Evolutionary conservation across 2,113 vertebrate species (phyloP).

Genomic region (Tachysurus fulvidraco): DNA sequence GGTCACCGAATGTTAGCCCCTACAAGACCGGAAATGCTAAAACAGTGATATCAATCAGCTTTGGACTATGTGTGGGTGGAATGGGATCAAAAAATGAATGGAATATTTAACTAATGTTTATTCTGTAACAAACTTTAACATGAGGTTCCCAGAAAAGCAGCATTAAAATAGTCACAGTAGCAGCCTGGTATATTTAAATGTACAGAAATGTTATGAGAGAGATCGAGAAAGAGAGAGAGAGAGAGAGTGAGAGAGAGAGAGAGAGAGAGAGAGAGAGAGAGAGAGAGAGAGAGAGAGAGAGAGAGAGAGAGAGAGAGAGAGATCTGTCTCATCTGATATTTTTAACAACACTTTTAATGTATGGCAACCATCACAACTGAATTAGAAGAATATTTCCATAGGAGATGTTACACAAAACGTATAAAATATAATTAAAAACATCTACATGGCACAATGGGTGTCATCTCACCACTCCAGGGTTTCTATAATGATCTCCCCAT

Average conservation of each 20-base stretch:
- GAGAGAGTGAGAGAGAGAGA: background rate
- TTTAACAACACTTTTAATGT: background rate
- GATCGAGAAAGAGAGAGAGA: background rate
- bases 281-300: no score
- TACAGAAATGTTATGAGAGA: background rate
- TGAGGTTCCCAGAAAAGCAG: background rate
- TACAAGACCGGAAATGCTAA: background rate
- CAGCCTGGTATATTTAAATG: background rate
- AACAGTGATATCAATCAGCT: background rate
- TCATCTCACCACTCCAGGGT: background rate
- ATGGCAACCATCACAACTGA: background rate
- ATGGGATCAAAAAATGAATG: background rate
- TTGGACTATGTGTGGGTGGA: background rate
- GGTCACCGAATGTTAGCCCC: background rate
- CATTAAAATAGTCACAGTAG: background rate
- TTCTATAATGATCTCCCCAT: background rate
- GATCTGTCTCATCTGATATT: background rate
- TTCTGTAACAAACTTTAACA: background rate
- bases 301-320: background rate
- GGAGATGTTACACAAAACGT: background rate
- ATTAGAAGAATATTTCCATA: background rate
- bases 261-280: background rate
- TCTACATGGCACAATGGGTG: background rate
- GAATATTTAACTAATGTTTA: background rate
- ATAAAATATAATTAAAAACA: background rate